Evolutionary conservation across 1,140 invertebrate species (phyloP).

Genomic region (Sweltsa coloradensis): DNA sequence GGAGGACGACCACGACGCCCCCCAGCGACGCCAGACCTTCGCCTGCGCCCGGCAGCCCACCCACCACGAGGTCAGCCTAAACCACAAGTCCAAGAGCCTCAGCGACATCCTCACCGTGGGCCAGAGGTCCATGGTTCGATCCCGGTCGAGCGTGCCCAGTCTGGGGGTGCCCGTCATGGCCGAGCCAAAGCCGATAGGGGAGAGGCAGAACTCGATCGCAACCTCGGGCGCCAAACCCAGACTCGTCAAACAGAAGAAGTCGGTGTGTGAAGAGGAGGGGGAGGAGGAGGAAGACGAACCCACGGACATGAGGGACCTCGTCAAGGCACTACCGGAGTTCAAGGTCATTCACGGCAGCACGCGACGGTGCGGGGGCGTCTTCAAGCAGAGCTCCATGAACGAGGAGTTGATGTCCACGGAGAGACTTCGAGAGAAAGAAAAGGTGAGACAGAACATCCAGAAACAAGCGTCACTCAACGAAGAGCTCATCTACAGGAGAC

Average conservation of each 20-base stretch:
- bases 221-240: constrained; percentile 38
- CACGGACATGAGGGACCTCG: constrained; percentile 47
- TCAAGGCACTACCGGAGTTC: constrained; percentile 45
- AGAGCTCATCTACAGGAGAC: constrained; percentile 63
- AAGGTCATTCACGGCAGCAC: constrained; percentile 30
- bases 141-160: constrained; percentile 60
- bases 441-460: constrained; percentile 70
- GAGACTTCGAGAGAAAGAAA: constrained; percentile 67
- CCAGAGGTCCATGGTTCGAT: constrained; percentile 51
- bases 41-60: constrained; percentile 35
- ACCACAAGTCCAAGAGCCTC: constrained; percentile 63
- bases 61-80: constrained; percentile 34
- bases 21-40: constrained; percentile 36
- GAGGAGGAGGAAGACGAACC: constrained; percentile 46
- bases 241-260: constrained; percentile 69
- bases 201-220: not conserved
- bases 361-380: constrained; percentile 43
- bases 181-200: not conserved
- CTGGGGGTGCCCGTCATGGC: constrained; percentile 27
- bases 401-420: constrained; percentile 79
- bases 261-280: constrained; percentile 50
- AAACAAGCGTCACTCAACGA: constrained; percentile 82
- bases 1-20: constrained; percentile 49
- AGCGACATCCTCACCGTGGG: constrained; percentile 59
- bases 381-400: constrained; percentile 79